Percentiles rank a stretch among this genome's conserved stretches.
These are phyloP conservation scores for Drosophila grimshawi DNA, from an alignment of 1,140 invertebrate genomes.

Conservation along the genomic window DNA sequence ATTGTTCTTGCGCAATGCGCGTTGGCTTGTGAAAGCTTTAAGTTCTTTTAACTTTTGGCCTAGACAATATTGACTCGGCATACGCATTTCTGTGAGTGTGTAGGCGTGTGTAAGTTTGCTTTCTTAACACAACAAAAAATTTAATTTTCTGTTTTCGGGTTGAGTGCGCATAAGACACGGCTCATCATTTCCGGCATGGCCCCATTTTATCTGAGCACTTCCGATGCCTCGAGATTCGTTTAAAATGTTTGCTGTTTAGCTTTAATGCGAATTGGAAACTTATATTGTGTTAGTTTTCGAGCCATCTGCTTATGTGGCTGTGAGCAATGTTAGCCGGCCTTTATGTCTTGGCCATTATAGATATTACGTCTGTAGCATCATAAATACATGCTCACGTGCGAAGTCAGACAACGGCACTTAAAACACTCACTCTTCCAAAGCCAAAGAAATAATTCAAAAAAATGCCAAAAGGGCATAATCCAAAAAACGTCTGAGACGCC, in stretches of 20 bases:
- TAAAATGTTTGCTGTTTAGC: constrained; percentile 23
- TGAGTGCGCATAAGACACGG: constrained; percentile 64
- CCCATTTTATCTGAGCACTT: constrained; percentile 29
- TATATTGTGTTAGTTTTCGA: constrained; percentile 24
- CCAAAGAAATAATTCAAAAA: constrained; percentile 77
- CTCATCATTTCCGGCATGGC: constrained; percentile 59
- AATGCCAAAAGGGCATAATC: constrained; percentile 81
- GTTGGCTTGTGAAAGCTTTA: constrained; percentile 72
- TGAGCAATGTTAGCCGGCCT: constrained; percentile 11
- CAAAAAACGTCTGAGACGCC: constrained; percentile 63
- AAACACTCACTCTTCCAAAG: constrained; percentile 37
- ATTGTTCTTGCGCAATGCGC: constrained; percentile 49
- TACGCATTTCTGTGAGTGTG: constrained; percentile 9
- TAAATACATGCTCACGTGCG: constrained; percentile 50
- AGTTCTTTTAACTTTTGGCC: constrained; percentile 61
- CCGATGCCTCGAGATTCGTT: constrained; percentile 11
- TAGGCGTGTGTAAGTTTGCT: constrained; percentile 38
- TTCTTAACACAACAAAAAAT: constrained; percentile 69
- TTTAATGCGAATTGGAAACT: constrained; percentile 40
- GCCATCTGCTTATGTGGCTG: constrained; percentile 10
- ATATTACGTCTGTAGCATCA: constrained; percentile 64
- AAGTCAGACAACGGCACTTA: constrained; percentile 41
- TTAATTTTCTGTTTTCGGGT: constrained; percentile 72
- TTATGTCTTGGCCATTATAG: constrained; percentile 59
- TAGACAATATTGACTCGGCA: constrained; percentile 59